A percentile compares a stretch with the other conserved stretches of the same genome.
These are phyloP conservation scores for Oasisia sp. DNA, from an alignment of 2,888 invertebrate species.

Conservation along the genomic window DNA sequence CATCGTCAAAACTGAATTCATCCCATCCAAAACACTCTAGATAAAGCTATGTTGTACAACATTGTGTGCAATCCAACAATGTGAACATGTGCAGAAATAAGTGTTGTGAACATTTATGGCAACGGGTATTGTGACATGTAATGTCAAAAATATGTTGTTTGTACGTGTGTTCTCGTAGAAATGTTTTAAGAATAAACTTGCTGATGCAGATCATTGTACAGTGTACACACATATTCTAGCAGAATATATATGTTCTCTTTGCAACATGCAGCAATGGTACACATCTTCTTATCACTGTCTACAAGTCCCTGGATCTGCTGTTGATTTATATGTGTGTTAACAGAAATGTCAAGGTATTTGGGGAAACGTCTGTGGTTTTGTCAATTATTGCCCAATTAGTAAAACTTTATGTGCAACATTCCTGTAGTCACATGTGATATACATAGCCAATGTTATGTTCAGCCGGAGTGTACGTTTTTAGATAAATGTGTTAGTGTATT, in stretches of 20 bases:
- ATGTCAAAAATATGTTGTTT: no score
- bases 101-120: not conserved
- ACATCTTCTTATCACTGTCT: not conserved
- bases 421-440: not conserved
- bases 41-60: no score
- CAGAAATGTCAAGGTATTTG: not conserved
- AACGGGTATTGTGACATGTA: not conserved
- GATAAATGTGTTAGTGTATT: not conserved
- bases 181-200: not conserved
- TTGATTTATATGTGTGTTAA: not conserved
- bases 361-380: not conserved
- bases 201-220: not conserved
- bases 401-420: not conserved
- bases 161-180: not conserved
- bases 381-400: not conserved
- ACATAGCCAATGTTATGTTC: not conserved
- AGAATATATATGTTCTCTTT: not conserved
- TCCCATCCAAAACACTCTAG: no score
- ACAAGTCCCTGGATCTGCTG: not conserved
- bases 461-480: not conserved
- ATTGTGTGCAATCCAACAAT: no score
- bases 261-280: not conserved
- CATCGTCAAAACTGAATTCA: no score
- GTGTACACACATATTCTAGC: not conserved
- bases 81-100: no score